Evolutionary conservation across 35 echinoderm and acorn worm genomes (phyloP).

Genomic region (Apostichopus japonicus): DNA sequence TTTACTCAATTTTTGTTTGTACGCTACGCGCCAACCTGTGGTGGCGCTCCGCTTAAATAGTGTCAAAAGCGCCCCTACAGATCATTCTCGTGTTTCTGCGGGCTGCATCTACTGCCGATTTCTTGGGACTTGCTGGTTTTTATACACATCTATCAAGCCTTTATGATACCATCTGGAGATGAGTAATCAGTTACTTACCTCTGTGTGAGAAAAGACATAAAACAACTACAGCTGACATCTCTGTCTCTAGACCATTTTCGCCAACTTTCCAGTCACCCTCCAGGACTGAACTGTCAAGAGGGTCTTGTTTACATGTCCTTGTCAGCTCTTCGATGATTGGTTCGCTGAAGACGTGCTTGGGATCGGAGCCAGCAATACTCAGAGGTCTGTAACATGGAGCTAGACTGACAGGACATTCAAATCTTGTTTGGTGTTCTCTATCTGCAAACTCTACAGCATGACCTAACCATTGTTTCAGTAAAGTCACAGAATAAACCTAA

Average conservation of each 20-base stretch:
- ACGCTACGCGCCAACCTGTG: too few relatives aligned
- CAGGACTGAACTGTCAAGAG: conserved; percentile 86
- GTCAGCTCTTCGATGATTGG: conserved; percentile 91
- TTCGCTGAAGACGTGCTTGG: conserved; percentile 92
- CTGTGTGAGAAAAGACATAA: conserved; percentile 71
- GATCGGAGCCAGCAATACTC: conserved; percentile 83
- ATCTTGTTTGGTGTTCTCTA: conserved; percentile 58
- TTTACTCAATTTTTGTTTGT: too few relatives aligned
- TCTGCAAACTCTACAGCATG: conserved; percentile 68
- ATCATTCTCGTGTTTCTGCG: too few relatives aligned
- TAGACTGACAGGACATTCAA: conserved; percentile 85
- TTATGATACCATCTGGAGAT: too few relatives aligned
- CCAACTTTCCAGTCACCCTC: conserved; percentile 80
- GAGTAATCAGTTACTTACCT: conserved; percentile 48
- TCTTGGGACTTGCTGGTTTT: too few relatives aligned
- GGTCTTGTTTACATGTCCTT: conserved; percentile 93
- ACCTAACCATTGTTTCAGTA: conserved; percentile 63
- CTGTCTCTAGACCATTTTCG: conserved; percentile 68
- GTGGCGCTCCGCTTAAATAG: too few relatives aligned
- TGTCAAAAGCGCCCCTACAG: too few relatives aligned
- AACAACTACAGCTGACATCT: conserved; percentile 74
- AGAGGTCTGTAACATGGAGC: conserved; percentile 79
- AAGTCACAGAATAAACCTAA: conserved; percentile 7
- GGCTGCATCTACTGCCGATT: too few relatives aligned
- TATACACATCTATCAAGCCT: too few relatives aligned